These are phyloP conservation scores for Plebejus melissa DNA, from an alignment of 2,888 invertebrate genomes.

Conservation along the genomic window DNA sequence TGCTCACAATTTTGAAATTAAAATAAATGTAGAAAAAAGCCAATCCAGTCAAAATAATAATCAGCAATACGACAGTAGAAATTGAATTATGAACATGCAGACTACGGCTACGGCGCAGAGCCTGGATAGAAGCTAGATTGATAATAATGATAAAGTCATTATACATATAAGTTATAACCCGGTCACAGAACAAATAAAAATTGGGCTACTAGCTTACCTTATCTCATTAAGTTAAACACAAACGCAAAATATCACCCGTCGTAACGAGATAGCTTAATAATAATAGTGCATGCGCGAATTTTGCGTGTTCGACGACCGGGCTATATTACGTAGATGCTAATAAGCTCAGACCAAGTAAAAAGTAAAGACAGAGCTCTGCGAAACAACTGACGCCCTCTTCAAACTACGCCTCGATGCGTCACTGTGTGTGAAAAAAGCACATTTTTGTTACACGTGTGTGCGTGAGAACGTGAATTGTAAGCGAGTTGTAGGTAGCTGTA, in stretches of 20 bases:
- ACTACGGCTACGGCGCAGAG: conserved; percentile 1
- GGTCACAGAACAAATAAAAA: background rate
- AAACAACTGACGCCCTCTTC: background rate
- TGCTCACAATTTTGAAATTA: conserved; percentile 57
- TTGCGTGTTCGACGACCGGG: background rate
- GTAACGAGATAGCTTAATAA: too few species aligned
- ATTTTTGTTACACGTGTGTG: too few species aligned
- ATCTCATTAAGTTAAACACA: background rate
- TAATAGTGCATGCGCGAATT: too few species aligned
- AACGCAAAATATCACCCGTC: too few species aligned
- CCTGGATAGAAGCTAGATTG: background rate
- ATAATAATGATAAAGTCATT: background rate
- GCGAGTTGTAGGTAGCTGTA: too few species aligned
- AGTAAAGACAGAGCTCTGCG: background rate
- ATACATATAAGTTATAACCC: background rate
- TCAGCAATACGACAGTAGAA: conserved; percentile 63
- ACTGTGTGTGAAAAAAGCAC: background rate
- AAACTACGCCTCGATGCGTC: background rate
- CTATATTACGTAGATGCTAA: background rate
- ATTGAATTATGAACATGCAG: conserved; percentile 45
- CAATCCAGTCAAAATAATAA: conserved; percentile 58
- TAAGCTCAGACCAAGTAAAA: background rate
- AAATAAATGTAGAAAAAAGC: conserved; percentile 51
- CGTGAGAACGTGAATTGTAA: too few species aligned
- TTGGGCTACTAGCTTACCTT: background rate